Percentiles rank a stretch among this genome's conserved stretches.
These are phyloP conservation scores for Dryocosmus kuriphilus DNA, from an alignment of 2,888 invertebrate genomes.

Conservation along the genomic window DNA sequence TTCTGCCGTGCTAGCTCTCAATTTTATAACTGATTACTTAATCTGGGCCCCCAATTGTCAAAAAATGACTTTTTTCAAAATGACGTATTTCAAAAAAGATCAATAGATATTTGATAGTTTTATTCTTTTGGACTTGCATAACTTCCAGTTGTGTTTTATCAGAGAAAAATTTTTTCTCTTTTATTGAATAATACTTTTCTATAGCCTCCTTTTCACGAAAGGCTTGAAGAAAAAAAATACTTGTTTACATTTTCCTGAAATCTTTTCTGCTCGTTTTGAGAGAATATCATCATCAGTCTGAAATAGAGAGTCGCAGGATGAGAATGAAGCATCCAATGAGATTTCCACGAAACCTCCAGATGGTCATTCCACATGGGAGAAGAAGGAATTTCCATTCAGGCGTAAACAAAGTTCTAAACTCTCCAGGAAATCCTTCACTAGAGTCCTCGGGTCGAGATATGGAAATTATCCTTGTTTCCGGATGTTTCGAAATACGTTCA, in stretches of 20 bases:
- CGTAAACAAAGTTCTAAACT: slow-evolving; percentile 30
- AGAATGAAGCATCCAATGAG: slow-evolving; percentile 52
- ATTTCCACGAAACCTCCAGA: slow-evolving; percentile 27
- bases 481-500: slow-evolving; percentile 1
- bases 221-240: too few relatives aligned
- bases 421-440: background rate
- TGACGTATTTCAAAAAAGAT: too few relatives aligned
- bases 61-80: too few relatives aligned
- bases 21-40: too few relatives aligned
- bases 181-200: too few relatives aligned
- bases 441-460: slow-evolving; percentile 2
- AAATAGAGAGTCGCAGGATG: slow-evolving; percentile 49
- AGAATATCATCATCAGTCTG: slow-evolving; percentile 40
- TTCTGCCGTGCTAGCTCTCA: too few relatives aligned
- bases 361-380: background rate
- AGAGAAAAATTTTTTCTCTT: too few relatives aligned
- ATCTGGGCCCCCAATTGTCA: too few relatives aligned
- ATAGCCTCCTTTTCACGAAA: too few relatives aligned
- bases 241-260: slow-evolving; percentile 2
- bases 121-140: too few relatives aligned
- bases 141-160: too few relatives aligned
- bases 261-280: background rate
- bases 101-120: too few relatives aligned
- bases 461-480: background rate
- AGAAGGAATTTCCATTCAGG: slow-evolving; percentile 23